These are phyloP conservation scores for Trichogramma evanescens DNA, from an alignment of 2,888 invertebrate genomes.

Conservation along the genomic window DNA sequence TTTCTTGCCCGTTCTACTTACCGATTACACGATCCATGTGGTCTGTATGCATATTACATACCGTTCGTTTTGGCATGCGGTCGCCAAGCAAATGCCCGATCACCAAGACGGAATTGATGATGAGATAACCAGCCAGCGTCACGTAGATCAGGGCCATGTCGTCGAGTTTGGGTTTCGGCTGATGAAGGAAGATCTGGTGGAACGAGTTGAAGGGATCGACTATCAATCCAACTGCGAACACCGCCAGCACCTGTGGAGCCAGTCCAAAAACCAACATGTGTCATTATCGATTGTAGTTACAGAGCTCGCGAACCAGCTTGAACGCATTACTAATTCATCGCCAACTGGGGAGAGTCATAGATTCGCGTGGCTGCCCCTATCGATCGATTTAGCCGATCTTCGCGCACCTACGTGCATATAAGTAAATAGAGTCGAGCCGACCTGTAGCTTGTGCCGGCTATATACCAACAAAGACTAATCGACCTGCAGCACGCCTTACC, in stretches of 20 bases:
- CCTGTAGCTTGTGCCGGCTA: not conserved
- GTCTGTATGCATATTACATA: slow-evolving; percentile 23
- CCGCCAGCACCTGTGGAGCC: slow-evolving; percentile 54
- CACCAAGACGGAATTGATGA: slow-evolving; percentile 59
- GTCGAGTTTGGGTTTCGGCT: slow-evolving; percentile 51
- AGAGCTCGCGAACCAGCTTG: not conserved
- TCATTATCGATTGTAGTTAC: not conserved
- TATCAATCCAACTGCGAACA: slow-evolving; percentile 58
- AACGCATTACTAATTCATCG: not conserved
- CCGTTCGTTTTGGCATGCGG: slow-evolving; percentile 58
- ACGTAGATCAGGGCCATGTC: slow-evolving; percentile 63
- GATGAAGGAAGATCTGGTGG: slow-evolving; percentile 31
- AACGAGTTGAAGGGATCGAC: slow-evolving; percentile 56
- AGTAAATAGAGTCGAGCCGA: not conserved
- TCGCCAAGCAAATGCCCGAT: slow-evolving; percentile 58
- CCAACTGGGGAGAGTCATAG: slow-evolving; percentile 1
- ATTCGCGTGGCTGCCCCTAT: no score
- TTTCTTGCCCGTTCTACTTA: not conserved
- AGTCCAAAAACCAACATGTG: slow-evolving; percentile 1
- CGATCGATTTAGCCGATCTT: no score
- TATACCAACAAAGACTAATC: slow-evolving; percentile 11
- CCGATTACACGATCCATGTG: not conserved
- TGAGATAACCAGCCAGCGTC: slow-evolving; percentile 59
- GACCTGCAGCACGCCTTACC: slow-evolving; percentile 9
- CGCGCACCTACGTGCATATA: not conserved